Base-by-base conservation (phyloP, 2,113 vertebrate genomes). In the Halichoeres trimaculatus region DNA sequence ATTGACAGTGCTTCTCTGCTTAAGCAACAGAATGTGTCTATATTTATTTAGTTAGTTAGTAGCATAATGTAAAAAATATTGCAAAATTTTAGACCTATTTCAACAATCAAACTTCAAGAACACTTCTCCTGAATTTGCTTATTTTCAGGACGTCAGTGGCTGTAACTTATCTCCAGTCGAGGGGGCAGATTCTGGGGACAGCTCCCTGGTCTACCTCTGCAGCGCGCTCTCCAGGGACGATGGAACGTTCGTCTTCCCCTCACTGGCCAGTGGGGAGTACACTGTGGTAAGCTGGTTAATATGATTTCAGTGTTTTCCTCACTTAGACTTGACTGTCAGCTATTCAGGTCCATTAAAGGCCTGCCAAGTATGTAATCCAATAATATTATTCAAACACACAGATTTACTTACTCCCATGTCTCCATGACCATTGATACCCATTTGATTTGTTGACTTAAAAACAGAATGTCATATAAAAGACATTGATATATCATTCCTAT, bases 261-360 rank as follows among this genome's bases (percentile, higher is more conserved):
- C 96, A 4, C 89, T 99, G 80, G 95, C 96, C 4, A 99, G 97
- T 22, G 98, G 97, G 24, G 93, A 92, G 56, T 99, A 99, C 85
- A 96, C 95, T 0, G 96, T 98, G 93, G 98, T 99, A 85, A 90
- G 95, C 48, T 30, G 30, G 6, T 30, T 30, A 30, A 30, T 30
- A 4, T 30, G 30, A 30, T 30, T 30, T 30, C 30, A 30, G 30
- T 30, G 30, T 30, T 30, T 30, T 6, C 6, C 3, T 30, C 30
- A 30, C 3, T 30, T 30, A 30, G 6, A 30, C 30, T 30, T 30
- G 3, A 30, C 30, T 30, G 30, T 30, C 6, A 6, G 30, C 30
- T 30, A 6, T 6, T 30, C 30, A 30, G 30, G 30, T 30, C 3
- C 30, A 3, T 30, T 30, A 30, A 30, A 30, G 30, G 30, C 6